Evolutionary conservation across 2,113 vertebrate genomes (phyloP).

Genomic region (Paradisaea rubra): DNA sequence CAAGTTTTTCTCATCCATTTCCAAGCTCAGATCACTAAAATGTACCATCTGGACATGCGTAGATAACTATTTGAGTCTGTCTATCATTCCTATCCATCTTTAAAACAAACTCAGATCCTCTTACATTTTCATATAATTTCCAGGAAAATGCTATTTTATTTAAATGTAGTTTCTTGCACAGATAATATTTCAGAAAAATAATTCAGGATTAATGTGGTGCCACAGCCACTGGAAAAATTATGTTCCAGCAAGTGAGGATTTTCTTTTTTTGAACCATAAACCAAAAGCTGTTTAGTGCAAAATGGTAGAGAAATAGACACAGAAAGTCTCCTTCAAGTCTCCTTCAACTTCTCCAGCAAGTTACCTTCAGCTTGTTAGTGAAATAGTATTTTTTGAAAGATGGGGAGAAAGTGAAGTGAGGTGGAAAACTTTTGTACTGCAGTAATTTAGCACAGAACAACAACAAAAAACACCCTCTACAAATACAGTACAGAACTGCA

Average conservation of each 20-base stretch:
- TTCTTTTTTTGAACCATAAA: not conserved
- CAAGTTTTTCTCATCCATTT: not conserved
- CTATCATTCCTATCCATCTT: not conserved
- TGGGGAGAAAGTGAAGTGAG: not conserved
- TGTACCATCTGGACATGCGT: slow-evolving; percentile 4
- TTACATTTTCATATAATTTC: not conserved
- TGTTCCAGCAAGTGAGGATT: not conserved
- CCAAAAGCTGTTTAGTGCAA: not conserved
- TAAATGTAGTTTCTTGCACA: not conserved
- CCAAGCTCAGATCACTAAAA: not conserved
- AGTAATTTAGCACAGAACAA: not conserved
- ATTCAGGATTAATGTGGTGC: not conserved
- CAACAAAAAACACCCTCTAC: not conserved
- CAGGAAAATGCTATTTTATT: not conserved
- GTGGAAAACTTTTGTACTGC: not conserved
- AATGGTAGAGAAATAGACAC: not conserved
- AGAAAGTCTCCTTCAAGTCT: not conserved
- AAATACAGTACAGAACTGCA: not conserved
- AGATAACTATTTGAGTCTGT: not conserved
- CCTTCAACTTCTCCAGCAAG: not conserved
- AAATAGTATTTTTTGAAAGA: not conserved
- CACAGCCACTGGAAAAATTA: not conserved
- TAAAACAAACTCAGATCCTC: not conserved
- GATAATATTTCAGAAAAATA: slow-evolving; percentile 18
- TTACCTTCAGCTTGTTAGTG: not conserved